Evolutionary conservation across 2,888 invertebrate genomes (phyloP), one percentile per base, ranked within the genome.

Genomic region (Perithous albicinctus): DNA sequence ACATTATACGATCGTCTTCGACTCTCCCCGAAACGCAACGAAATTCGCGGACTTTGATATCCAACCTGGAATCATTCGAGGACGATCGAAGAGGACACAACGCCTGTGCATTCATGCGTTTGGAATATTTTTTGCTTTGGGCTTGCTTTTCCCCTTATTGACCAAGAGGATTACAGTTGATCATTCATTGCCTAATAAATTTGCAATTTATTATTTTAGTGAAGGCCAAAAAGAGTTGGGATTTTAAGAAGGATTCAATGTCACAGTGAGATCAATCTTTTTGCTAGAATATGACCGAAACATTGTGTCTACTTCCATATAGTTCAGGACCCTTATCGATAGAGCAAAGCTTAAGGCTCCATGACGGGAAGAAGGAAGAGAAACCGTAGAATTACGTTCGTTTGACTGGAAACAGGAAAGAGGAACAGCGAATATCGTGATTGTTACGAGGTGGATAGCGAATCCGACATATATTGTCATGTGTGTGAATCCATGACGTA

Each of bases 1-100:
- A 32, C 84, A 86, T 87, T 85, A 85, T 85, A 81, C 87, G 84
- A 87, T 87, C 85, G 77, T 80, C 85, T 74, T 78, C 70, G 46
- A 32, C 18, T 46, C n/a, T 54, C 54, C 66, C 43, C n/a, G n/a
- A 51, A 86, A 84, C 84, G 83, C 81, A 78, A 69, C 78, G 74
- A 82, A 85, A 86, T 83, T 84, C 80, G 74, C 56, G 56, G 84
- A 80, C 85, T 89, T 87, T 87, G 85, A 87, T 85, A 88, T 87
- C 77, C 74, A 83, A 83, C 66, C 66, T 38, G 48, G 74, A 81
- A 82, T 85, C 80, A 82, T 80, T 67, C 67, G 51, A 43, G 46
- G 43, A 46, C n/a, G 43, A 64, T 70, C 64, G 18, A n/a, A n/a
- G 15, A n/a, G 23, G 8, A 56, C 32, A 54, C 41, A 70, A 35